Percentiles rank a stretch among this genome's conserved stretches.
Evolutionary conservation across 2,797 vertebrate genomes (phyloP).

Genomic region (Syndactyla subalaris): DNA sequence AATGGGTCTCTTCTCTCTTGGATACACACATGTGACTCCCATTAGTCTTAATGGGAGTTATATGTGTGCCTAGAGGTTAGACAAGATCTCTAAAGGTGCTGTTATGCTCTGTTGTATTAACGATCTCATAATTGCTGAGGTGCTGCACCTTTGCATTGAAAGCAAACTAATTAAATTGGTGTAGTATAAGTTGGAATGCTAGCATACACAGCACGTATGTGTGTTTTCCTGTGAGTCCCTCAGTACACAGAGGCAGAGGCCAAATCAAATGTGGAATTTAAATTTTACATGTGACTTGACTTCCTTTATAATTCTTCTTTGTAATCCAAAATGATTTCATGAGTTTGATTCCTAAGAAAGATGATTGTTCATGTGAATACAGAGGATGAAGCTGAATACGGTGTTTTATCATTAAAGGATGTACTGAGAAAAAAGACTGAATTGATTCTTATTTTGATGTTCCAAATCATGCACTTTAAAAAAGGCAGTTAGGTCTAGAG

Average conservation of each 20-base stretch:
- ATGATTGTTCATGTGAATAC: neutral
- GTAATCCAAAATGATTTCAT: neutral
- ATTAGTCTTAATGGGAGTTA: conserved; percentile 67
- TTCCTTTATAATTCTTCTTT: neutral
- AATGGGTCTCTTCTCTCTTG: conserved; percentile 63
- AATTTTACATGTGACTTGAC: neutral
- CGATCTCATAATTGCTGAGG: conserved; percentile 65
- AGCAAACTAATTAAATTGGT: conserved; percentile 56
- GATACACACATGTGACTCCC: conserved; percentile 61
- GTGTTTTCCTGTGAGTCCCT: neutral
- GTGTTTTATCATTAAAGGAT: conserved; percentile 14
- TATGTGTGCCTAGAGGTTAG: conserved; percentile 64
- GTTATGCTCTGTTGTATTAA: conserved; percentile 63
- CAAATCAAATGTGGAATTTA: neutral
- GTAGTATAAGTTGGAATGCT: neutral
- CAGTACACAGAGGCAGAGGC: neutral
- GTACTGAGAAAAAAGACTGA: neutral
- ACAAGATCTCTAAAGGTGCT: conserved; percentile 47
- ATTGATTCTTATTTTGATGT: conserved; percentile 41
- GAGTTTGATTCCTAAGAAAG: neutral
- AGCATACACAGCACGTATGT: neutral
- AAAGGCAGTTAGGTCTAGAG: conserved; percentile 29
- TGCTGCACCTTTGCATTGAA: conserved; percentile 58
- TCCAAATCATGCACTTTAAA: conserved; percentile 34
- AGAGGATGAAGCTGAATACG: neutral